Conservation (phyloP, 2,113 vertebrate species). For the Megaleporinus macrocephalus region DNA sequence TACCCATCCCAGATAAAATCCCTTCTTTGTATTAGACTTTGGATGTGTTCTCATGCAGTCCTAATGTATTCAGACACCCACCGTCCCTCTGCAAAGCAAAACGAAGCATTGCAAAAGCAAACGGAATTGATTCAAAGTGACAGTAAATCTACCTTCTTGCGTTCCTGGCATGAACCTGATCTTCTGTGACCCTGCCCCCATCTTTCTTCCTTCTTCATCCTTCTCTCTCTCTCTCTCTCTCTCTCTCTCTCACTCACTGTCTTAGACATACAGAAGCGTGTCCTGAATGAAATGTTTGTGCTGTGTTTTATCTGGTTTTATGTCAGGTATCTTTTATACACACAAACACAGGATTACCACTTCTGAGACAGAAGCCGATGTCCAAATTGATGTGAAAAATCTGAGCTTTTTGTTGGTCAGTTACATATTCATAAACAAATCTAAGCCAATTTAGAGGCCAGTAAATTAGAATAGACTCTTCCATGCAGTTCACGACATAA, state of each 20-base stretch:
- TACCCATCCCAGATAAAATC: not conserved
- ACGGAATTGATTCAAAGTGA: slow-evolving; percentile 24
- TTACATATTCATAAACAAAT: too few species aligned
- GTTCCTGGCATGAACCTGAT: not conserved
- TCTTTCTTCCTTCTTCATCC: not conserved
- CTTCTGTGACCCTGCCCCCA: not conserved
- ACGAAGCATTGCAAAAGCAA: not conserved
- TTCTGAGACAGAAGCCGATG: not conserved
- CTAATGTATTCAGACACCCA: slow-evolving; percentile 14
- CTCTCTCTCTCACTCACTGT: not conserved
- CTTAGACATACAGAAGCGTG: not conserved
- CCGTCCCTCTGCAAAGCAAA: not conserved
- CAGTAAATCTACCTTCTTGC: not conserved
- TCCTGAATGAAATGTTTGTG: not conserved
- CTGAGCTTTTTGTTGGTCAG: not conserved
- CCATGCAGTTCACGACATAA: too few species aligned
- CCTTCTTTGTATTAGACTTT: not conserved
- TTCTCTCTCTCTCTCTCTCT: not conserved
- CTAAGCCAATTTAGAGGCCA: too few species aligned
- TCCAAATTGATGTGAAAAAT: not conserved
- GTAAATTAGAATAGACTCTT: too few species aligned
- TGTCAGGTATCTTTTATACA: not conserved
- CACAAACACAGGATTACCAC: not conserved
- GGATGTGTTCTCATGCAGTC: not conserved
- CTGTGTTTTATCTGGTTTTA: not conserved